Conservation (phyloP, 35 echinoderm and acorn worm genomes). For the Lytechinus variegatus region DNA sequence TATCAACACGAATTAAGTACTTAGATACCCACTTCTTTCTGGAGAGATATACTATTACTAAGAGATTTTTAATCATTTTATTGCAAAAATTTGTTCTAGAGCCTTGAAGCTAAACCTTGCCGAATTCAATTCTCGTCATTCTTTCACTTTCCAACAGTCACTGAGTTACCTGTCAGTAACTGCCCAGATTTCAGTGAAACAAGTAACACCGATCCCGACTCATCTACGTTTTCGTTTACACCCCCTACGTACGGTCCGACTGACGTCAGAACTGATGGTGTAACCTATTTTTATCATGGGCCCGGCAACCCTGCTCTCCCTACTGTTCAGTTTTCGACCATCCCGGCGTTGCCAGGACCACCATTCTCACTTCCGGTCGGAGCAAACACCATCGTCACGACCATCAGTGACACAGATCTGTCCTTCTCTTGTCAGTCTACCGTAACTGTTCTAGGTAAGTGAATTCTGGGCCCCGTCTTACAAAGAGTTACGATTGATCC, state of each 20-base stretch:
- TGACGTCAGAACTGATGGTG: neutral
- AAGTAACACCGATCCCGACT: neutral
- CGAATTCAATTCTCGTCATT: too few relatives aligned
- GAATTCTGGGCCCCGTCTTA: too few relatives aligned
- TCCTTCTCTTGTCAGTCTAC: neutral
- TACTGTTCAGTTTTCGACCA: neutral
- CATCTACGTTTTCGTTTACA: neutral
- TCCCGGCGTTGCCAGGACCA: neutral
- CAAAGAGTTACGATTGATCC: too few relatives aligned
- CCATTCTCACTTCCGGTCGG: neutral
- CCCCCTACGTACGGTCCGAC: neutral
- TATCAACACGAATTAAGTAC: neutral
- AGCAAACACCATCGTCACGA: neutral
- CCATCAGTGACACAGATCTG: neutral
- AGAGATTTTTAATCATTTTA: neutral
- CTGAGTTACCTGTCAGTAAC: neutral
- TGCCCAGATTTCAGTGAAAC: neutral
- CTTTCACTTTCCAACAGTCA: neutral
- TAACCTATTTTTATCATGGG: neutral
- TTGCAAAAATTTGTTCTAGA: neutral
- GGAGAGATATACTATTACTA: neutral
- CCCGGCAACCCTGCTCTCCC: neutral
- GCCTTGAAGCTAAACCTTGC: too few relatives aligned
- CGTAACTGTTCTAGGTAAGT: too few relatives aligned
- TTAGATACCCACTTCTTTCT: neutral